A percentile compares a stretch with the other conserved stretches of the same genome.
Conservation (phyloP, 2,797 vertebrate genomes). For the Florisuga fusca region DNA sequence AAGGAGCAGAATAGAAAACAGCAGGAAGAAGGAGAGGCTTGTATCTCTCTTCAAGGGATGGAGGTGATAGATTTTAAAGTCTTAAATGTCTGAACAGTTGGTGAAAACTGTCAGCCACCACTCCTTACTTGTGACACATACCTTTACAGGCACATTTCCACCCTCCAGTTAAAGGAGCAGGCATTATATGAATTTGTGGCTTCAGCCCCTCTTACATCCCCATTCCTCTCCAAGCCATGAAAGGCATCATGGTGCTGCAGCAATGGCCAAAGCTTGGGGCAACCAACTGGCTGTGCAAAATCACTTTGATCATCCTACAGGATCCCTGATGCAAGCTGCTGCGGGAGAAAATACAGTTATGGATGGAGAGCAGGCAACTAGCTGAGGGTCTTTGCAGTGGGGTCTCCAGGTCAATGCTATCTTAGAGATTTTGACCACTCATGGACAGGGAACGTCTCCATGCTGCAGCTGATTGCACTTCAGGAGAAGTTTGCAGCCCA, state of each 20-base stretch:
- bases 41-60: not conserved
- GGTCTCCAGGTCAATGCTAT: not conserved
- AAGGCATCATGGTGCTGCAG: accelerated
- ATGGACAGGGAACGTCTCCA: accelerated
- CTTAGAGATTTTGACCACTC: not conserved
- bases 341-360: not conserved
- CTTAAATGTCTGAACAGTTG: not conserved
- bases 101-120: not conserved
- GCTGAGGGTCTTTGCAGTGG: not conserved
- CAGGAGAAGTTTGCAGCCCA: not conserved
- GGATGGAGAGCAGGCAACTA: not conserved
- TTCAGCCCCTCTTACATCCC: not conserved
- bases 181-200: not conserved
- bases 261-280: not conserved
- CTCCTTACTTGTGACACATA: not conserved
- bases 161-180: not conserved
- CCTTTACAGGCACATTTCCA: not conserved
- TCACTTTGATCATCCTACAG: not conserved
- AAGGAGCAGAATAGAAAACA: constrained; percentile 49
- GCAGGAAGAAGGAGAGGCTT: not conserved
- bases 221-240: not conserved
- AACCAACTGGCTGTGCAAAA: not conserved
- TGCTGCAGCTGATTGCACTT: not conserved
- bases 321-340: not conserved
- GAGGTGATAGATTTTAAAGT: not conserved